Percentiles rank a stretch among this genome's conserved stretches.
These are phyloP conservation scores for Cephonodes hylas DNA, from an alignment of 2,888 invertebrate genomes.

Conservation along the genomic window DNA sequence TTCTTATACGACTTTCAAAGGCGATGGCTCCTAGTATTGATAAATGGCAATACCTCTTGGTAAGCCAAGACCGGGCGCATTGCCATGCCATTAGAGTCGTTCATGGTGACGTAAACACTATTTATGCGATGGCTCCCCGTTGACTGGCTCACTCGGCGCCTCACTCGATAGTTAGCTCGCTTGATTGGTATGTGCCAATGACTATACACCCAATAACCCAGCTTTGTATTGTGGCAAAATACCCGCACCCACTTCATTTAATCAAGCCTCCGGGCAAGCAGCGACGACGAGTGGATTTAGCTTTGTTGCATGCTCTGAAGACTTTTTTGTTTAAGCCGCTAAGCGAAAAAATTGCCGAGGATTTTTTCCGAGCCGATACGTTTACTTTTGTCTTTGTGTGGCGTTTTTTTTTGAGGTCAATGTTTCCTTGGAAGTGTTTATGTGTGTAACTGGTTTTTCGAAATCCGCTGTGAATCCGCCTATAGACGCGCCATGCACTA, in stretches of 20 bases:
- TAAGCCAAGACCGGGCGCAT: slow-evolving; percentile 6
- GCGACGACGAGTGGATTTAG: slow-evolving; percentile 15
- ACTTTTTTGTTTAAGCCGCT: neutral
- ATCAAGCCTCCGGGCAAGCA: slow-evolving; percentile 22
- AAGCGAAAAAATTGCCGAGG: neutral
- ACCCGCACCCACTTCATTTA: slow-evolving; percentile 30
- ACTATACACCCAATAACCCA: slow-evolving; percentile 29
- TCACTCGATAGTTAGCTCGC: slow-evolving; percentile 31
- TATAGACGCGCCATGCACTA: neutral
- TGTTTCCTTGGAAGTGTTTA: neutral
- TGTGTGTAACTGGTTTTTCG: neutral
- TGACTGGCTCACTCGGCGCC: slow-evolving; percentile 21
- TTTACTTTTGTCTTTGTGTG: neutral
- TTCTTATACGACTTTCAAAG: too few species aligned
- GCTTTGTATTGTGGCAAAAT: slow-evolving; percentile 30
- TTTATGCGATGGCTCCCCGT: slow-evolving; percentile 27
- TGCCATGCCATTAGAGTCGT: slow-evolving; percentile 15
- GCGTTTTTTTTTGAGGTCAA: neutral
- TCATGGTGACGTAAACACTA: slow-evolving; percentile 29
- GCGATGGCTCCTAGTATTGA: too few species aligned
- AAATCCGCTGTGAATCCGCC: neutral
- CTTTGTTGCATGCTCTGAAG: slow-evolving; percentile 9
- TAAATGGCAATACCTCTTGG: too few species aligned
- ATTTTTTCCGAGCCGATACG: neutral
- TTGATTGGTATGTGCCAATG: slow-evolving; percentile 38